These are phyloP conservation scores for Neodon shergylaensis DNA, from an alignment of 2,113 vertebrate species.

Conservation along the genomic window DNA sequence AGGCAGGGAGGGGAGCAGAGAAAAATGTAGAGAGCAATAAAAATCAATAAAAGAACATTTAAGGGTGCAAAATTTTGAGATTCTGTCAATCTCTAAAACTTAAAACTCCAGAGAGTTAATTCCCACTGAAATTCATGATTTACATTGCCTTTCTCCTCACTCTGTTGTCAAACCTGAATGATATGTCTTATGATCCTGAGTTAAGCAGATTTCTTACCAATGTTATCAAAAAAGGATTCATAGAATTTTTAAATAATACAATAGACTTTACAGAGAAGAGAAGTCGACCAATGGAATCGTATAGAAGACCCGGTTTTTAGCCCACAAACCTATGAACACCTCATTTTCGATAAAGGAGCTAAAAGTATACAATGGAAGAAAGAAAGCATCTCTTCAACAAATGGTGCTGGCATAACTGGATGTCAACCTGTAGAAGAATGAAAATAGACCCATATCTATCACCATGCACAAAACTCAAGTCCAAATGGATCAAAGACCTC, in stretches of 20 bases:
- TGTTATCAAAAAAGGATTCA: neutral
- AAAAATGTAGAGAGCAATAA: neutral
- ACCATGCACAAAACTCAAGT: no score
- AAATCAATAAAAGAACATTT: neutral
- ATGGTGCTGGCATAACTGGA: no score
- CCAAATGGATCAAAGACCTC: no score
- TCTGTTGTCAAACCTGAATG: neutral
- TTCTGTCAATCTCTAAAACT: neutral
- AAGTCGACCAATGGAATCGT: no score
- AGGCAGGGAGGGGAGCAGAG: no score
- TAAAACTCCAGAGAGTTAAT: neutral
- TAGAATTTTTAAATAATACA: conserved; percentile 8
- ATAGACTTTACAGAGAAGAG: neutral
- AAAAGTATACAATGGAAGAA: no score
- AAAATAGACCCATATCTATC: no score
- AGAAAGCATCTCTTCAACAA: no score
- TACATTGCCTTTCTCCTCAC: neutral
- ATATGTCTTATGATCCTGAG: neutral
- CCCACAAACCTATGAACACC: no score
- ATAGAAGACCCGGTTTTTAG: no score
- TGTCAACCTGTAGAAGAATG: no score
- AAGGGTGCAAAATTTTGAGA: neutral
- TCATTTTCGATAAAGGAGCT: no score
- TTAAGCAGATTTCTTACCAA: conserved; percentile 30
- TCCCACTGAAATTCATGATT: neutral